phyloP scores from a whole-genome alignment of 2,888 invertebrate species.

The Arctia plantaginis region DNA sequence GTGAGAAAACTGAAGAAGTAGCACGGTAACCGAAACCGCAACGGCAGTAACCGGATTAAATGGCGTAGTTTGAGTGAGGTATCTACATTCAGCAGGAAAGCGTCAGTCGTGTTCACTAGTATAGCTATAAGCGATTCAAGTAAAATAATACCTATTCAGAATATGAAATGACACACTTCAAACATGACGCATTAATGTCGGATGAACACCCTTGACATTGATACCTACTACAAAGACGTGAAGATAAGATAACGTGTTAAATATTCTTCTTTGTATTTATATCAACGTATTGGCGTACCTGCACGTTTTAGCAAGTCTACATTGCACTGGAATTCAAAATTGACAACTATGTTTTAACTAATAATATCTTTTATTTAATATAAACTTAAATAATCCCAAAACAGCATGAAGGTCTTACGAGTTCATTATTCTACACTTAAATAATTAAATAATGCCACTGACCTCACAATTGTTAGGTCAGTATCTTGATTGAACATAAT shows the following conservation, averaged over 20 bases:
- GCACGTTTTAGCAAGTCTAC: background rate
- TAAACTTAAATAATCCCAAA: background rate
- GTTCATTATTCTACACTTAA: background rate
- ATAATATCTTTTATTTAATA: background rate
- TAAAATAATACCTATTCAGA: background rate
- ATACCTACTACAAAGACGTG: background rate
- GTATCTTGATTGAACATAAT: background rate
- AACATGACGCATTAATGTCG: background rate
- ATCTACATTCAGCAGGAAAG: too few species aligned
- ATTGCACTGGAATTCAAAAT: background rate
- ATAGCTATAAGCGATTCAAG: background rate
- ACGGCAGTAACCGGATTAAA: too few species aligned
- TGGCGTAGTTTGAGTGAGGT: too few species aligned
- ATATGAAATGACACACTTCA: background rate
- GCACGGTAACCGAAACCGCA: too few species aligned
- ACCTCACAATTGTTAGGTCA: background rate
- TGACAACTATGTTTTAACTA: background rate
- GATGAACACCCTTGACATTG: background rate
- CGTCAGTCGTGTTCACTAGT: background rate
- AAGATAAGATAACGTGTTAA: background rate
- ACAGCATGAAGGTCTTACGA: background rate
- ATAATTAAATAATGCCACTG: background rate
- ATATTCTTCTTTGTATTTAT: background rate
- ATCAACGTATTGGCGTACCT: background rate
- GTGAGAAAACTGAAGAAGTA: background rate